Conservation (phyloP, 2,113 vertebrate species). For the Onychostruthus taczanowskii region DNA sequence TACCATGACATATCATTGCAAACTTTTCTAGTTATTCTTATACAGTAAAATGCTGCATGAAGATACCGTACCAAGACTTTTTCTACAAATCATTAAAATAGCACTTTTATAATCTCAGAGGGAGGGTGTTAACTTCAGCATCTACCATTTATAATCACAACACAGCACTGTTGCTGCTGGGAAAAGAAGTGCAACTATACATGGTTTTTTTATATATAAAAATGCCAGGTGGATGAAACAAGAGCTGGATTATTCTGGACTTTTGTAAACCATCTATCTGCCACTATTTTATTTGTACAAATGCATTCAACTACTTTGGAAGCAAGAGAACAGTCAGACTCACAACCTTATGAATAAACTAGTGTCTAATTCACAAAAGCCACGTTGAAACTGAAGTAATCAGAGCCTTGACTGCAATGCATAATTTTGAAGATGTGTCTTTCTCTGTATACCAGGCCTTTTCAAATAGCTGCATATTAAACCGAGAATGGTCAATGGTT, state of each 20-base stretch:
- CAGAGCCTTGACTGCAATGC: background rate
- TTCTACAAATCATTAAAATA: background rate
- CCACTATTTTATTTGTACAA: background rate
- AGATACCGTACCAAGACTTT: background rate
- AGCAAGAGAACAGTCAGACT: background rate
- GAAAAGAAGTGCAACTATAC: background rate
- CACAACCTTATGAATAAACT: slow-evolving; percentile 3
- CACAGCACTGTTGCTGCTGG: background rate
- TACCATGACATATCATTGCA: background rate
- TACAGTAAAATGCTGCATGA: background rate
- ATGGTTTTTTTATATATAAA: background rate
- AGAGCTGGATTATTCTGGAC: slow-evolving; percentile 3
- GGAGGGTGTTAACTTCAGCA: background rate
- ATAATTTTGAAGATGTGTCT: background rate
- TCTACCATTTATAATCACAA: background rate
- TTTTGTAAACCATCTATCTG: background rate
- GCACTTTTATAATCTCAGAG: background rate
- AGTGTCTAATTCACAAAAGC: background rate
- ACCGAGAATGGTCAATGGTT: background rate
- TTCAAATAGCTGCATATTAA: background rate
- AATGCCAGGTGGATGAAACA: background rate
- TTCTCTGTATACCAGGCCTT: background rate
- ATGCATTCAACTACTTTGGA: background rate
- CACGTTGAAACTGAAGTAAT: background rate
- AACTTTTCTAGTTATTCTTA: background rate